A percentile compares a stretch with the other conserved stretches of the same genome.
Evolutionary conservation across 2,888 invertebrate genomes (phyloP).

Genomic region (Drosophila melanosoma): DNA sequence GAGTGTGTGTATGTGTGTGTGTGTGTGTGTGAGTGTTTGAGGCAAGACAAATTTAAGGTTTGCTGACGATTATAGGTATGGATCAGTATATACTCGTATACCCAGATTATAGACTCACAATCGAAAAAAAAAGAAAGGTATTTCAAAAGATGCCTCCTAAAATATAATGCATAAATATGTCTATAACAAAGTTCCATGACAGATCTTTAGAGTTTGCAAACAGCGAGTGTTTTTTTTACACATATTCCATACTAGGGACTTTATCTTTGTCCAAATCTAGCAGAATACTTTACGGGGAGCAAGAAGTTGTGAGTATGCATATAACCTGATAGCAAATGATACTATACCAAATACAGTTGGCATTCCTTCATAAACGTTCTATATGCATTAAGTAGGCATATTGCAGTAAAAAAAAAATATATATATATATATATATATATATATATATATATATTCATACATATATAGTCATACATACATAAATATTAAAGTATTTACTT

Average conservation of each 20-base stretch:
- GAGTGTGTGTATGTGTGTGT: background rate
- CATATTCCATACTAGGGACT: slow-evolving; percentile 13
- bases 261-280: slow-evolving; percentile 17
- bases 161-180: slow-evolving; percentile 2
- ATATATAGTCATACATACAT: slow-evolving; percentile 6
- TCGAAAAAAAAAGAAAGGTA: slow-evolving; percentile 12
- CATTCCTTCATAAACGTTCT: slow-evolving; percentile 30
- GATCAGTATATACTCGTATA: slow-evolving; percentile 13
- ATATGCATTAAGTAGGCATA: slow-evolving; percentile 2
- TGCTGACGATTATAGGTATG: slow-evolving; percentile 17
- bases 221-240: background rate
- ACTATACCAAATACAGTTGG: slow-evolving; percentile 26
- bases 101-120: slow-evolving; percentile 29
- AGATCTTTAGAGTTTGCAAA: slow-evolving; percentile 1
- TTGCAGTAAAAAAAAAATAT: background rate
- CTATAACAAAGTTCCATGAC: slow-evolving; percentile 12
- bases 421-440: slow-evolving; percentile 1
- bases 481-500: slow-evolving; percentile 24
- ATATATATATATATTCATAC: slow-evolving; percentile 3
- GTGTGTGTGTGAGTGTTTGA: background rate
- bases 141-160: slow-evolving; percentile 5
- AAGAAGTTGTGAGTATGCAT: slow-evolving; percentile 47
- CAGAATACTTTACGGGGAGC: slow-evolving; percentile 25
- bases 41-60: background rate
- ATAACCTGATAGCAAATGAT: slow-evolving; percentile 22